phyloP scores from a whole-genome alignment of 2,113 vertebrate species.

The Lepidothrix coronata region DNA sequence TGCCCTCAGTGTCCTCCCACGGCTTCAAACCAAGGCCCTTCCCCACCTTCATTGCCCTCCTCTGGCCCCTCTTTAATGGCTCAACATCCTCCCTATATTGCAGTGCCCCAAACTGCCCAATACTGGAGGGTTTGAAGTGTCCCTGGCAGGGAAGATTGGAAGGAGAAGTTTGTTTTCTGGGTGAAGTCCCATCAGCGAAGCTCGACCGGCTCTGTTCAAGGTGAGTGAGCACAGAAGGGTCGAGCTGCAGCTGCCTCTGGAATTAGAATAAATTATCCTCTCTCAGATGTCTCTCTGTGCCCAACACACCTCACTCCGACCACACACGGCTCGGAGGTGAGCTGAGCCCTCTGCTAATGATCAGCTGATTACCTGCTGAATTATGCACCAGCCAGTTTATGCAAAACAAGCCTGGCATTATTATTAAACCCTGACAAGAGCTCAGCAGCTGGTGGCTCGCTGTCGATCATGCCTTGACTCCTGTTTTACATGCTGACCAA shows the following conservation, averaged over 20 bases:
- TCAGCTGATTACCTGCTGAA: constrained; percentile 49
- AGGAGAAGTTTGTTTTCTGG: background rate
- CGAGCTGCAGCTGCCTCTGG: background rate
- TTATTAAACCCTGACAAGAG: constrained; percentile 27
- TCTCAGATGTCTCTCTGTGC: background rate
- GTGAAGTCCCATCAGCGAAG: accelerated
- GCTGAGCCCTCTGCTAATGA: constrained; percentile 46
- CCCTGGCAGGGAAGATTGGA: background rate
- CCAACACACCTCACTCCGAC: accelerated
- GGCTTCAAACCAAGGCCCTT: background rate
- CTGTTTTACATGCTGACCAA: constrained; percentile 42
- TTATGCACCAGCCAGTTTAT: constrained; percentile 27
- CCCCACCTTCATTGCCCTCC: background rate
- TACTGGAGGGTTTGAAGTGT: background rate
- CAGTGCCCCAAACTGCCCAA: background rate
- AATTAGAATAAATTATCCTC: constrained; percentile 52
- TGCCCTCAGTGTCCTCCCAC: background rate
- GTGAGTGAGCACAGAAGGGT: constrained; percentile 37
- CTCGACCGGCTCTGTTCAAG: background rate
- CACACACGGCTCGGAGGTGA: background rate
- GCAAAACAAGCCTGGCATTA: constrained; percentile 23
- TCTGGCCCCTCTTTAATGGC: background rate
- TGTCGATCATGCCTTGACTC: constrained; percentile 19
- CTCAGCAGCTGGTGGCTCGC: constrained; percentile 34
- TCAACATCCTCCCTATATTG: background rate